Evolutionary conservation across 2,797 vertebrate species (phyloP).

Genomic region (Cyclura pinguis): DNA sequence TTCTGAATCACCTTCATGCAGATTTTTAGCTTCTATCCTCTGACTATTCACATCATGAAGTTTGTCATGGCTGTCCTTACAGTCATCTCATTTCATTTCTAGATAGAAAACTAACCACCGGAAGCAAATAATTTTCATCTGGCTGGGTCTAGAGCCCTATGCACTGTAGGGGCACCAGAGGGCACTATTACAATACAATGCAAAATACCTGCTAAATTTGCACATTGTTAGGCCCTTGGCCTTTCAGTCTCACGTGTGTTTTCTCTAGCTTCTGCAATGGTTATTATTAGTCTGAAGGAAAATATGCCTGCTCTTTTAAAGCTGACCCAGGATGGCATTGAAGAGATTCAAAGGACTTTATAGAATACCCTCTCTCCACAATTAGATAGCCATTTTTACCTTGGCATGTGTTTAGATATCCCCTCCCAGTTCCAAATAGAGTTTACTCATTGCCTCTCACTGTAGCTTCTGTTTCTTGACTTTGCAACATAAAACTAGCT

Average conservation of each 20-base stretch:
- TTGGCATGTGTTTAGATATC: not conserved
- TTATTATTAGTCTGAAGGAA: constrained; percentile 10
- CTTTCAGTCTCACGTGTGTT: not conserved
- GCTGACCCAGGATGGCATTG: not conserved
- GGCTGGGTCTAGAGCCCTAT: not conserved
- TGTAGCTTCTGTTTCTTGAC: not conserved
- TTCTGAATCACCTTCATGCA: not conserved
- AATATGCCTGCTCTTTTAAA: not conserved
- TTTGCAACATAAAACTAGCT: not conserved
- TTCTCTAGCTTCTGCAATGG: not conserved
- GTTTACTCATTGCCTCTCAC: not conserved
- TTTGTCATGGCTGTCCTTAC: not conserved
- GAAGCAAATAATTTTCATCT: not conserved
- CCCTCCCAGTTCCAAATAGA: not conserved
- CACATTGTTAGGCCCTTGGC: not conserved
- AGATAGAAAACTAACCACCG: not conserved
- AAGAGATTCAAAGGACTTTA: not conserved
- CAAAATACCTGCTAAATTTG: not conserved
- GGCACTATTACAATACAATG: constrained; percentile 21
- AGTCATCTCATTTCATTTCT: not conserved
- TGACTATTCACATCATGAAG: not conserved
- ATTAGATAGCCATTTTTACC: not conserved
- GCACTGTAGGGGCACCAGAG: not conserved
- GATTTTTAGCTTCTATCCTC: not conserved
- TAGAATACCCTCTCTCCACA: not conserved